A percentile compares a stretch with the other conserved stretches of the same genome.
Evolutionary conservation across 2,113 vertebrate species (phyloP).

Genomic region (Cnemophilus loriae): DNA sequence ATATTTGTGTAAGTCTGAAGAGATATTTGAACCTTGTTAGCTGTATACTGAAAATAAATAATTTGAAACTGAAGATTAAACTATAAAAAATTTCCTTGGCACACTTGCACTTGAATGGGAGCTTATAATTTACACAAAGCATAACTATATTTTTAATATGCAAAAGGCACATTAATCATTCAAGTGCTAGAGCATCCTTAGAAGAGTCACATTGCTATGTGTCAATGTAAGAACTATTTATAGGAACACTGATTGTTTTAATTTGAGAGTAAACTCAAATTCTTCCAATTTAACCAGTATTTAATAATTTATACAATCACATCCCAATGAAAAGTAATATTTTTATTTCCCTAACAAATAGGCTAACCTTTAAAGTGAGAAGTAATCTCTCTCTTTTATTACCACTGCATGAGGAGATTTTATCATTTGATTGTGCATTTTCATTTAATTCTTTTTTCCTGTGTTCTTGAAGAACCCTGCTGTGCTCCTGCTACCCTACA

Average conservation of each 20-base stretch:
- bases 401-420: not conserved
- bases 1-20: not conserved
- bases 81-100: not conserved
- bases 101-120: not conserved
- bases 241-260: conserved; percentile 13
- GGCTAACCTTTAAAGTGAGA: conserved; percentile 26
- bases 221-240: not conserved
- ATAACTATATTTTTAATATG: conserved; percentile 11
- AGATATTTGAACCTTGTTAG: not conserved
- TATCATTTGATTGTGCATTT: not conserved
- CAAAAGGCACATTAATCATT: conserved; percentile 37
- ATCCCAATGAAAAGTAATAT: not conserved
- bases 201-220: not conserved
- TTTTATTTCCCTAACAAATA: conserved; percentile 17
- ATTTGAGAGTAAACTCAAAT: not conserved
- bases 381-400: not conserved
- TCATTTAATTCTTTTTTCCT: not conserved
- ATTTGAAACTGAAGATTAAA: not conserved
- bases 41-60: not conserved
- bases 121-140: not conserved
- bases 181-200: not conserved
- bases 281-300: not conserved
- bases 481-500: not conserved
- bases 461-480: not conserved
- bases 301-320: not conserved